Conservation (phyloP, 1,140 invertebrate genomes). For the Ctenoplectra terminalis region DNA sequence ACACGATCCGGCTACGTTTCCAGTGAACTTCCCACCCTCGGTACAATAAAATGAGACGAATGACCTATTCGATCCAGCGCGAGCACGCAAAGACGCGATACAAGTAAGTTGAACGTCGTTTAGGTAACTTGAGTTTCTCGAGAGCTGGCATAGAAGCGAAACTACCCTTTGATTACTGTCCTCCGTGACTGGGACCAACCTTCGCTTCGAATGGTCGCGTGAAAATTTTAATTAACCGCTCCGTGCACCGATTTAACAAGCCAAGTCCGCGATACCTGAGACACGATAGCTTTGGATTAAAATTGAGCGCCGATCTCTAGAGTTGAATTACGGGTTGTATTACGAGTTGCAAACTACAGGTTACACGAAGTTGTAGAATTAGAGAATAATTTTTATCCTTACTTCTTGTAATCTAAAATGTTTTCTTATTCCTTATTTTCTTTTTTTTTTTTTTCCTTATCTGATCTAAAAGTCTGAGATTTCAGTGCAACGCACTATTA, state of each 20-base stretch:
- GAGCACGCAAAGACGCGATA: not conserved
- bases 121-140: not conserved
- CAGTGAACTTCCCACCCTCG: not conserved
- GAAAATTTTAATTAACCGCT: slow-evolving; percentile 11
- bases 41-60: not conserved
- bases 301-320: not conserved
- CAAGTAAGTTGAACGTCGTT: not conserved
- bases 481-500: no score
- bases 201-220: not conserved
- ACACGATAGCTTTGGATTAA: not conserved
- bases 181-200: not conserved
- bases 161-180: slow-evolving; percentile 3
- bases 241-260: not conserved
- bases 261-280: not conserved
- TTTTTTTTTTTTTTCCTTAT: no score
- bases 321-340: not conserved
- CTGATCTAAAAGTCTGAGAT: no score
- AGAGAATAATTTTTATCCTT: no score
- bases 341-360: no score
- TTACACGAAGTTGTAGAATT: no score
- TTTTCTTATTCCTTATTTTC: no score
- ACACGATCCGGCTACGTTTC: not conserved
- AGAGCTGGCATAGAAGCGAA: not conserved
- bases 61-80: not conserved
- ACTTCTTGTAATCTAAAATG: no score